Evolutionary conservation across 2,797 vertebrate species (phyloP), one percentile per base, ranked within the genome.

Genomic region (Babyrousa celebensis): DNA sequence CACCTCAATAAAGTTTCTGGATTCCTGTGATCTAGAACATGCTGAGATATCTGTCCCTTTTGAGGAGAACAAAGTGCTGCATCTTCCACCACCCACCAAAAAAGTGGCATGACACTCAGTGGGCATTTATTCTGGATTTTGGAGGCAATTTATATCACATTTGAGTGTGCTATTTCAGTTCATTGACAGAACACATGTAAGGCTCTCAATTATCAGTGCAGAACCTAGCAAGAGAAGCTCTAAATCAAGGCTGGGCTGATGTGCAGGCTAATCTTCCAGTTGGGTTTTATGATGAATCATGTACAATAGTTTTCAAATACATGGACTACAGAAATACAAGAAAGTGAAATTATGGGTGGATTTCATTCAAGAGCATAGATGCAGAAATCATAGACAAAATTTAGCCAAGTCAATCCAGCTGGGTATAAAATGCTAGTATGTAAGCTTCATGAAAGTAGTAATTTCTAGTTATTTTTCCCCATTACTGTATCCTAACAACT

Each of bases 381-480:
- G 58, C 17, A 70, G 54, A 97, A 93, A 58, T 72, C 80, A 79
- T 23, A 71, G 91, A 77, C 12, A 85, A 89, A 68, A 74, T 58
- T 92, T 71, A 96, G 18, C 48, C 85, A 89, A 71, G 29, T 52
- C 48, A 85, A 60, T 58, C 10, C 78, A 75, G 60, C 21, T 60
- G 6, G 16, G 32, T 75, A 4, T 82, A 71, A 91, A 89, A 65
- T 29, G 54, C 43, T 68, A 74, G 21, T 12, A 36, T 4, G 52
- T 54, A 75, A 92, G 16, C 4, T 85, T 71, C 15, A 62, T 32
- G 6, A 67, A 78, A 25, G 32, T 65, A 87, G 18, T 72, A 21
- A 92, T 74, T 67, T 79, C 63, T 48, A 17, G 2, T 56, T 75
- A 12, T 32, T 60, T 65, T 67, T 14, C 21, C 48, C 74, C 32